phyloP scores from a whole-genome alignment of 2,888 invertebrate genomes.

The Chesias legatella region DNA sequence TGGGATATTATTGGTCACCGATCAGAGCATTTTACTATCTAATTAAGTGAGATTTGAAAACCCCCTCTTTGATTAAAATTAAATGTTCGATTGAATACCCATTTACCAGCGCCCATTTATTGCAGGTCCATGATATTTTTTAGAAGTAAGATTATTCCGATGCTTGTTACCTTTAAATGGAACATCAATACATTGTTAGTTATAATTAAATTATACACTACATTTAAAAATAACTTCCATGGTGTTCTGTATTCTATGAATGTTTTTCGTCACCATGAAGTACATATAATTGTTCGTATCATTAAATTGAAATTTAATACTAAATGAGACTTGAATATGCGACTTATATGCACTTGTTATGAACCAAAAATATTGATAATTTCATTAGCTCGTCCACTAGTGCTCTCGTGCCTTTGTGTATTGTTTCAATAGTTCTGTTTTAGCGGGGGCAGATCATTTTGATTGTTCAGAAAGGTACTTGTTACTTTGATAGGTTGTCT shows the following conservation, averaged over 20 bases:
- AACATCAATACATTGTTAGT: no score
- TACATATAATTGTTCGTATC: not conserved
- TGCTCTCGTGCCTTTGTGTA: conserved; percentile 70
- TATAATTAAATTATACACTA: no score
- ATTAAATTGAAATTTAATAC: no score
- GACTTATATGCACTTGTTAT: conserved; percentile 26
- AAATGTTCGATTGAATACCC: no score
- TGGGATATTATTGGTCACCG: conserved; percentile 3
- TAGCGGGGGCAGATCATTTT: conserved; percentile 8
- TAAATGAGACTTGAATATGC: not conserved
- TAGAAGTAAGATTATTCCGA: no score
- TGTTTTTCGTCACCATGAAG: conserved; percentile 7
- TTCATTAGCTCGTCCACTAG: conserved; percentile 53
- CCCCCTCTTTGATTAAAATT: no score
- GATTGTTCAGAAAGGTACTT: conserved; percentile 1
- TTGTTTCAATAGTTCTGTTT: conserved; percentile 23
- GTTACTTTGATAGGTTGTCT: conserved; percentile 23
- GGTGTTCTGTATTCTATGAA: not conserved
- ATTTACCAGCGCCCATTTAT: no score
- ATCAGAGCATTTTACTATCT: conserved; percentile 9
- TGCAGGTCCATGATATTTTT: no score
- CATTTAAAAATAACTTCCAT: no score
- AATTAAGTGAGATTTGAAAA: not conserved
- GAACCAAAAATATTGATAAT: conserved; percentile 23
- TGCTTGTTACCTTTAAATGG: no score